A percentile compares a stretch with the other conserved stretches of the same genome.
Evolutionary conservation across 2,797 vertebrate genomes (phyloP).

Genomic region (Cyclopterus lumpus): DNA sequence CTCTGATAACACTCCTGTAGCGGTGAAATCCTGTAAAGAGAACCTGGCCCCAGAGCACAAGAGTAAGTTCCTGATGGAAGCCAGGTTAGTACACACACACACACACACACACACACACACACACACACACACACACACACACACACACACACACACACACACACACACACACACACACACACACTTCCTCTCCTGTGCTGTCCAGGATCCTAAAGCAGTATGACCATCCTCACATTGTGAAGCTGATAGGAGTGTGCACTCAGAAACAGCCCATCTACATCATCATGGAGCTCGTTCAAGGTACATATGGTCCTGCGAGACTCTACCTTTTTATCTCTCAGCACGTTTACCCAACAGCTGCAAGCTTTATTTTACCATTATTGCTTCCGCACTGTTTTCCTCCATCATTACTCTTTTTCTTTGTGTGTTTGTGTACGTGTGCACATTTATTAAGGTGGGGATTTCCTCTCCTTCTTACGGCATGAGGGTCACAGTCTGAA

Average conservation of each 20-base stretch:
- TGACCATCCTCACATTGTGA: constrained; percentile 94
- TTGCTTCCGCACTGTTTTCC: constrained; percentile 6
- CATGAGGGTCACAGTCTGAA: constrained; percentile 83
- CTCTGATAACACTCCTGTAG: constrained; percentile 89
- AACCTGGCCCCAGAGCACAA: constrained; percentile 91
- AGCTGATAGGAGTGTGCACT: constrained; percentile 94
- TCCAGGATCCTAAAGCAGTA: constrained; percentile 97
- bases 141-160: not conserved
- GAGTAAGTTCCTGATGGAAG: constrained; percentile 96
- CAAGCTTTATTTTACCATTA: constrained; percentile 3
- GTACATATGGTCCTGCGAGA: constrained; percentile 67
- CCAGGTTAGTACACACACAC: constrained; percentile 81
- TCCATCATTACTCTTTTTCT: constrained; percentile 6
- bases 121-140: constrained; percentile 13
- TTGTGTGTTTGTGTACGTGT: not conserved
- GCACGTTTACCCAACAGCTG: not conserved
- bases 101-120: constrained; percentile 23
- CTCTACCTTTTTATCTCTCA: not conserved
- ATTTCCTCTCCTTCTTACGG: constrained; percentile 93
- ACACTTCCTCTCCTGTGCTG: constrained; percentile 3
- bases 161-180: not conserved
- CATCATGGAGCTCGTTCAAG: constrained; percentile 96
- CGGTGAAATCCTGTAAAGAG: constrained; percentile 94
- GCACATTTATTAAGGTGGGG: constrained; percentile 85
- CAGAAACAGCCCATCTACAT: constrained; percentile 98